Evolutionary conservation across 2,888 invertebrate species (phyloP), one percentile per base, ranked within the genome.

Genomic region (Pyrocoelia pectoralis): DNA sequence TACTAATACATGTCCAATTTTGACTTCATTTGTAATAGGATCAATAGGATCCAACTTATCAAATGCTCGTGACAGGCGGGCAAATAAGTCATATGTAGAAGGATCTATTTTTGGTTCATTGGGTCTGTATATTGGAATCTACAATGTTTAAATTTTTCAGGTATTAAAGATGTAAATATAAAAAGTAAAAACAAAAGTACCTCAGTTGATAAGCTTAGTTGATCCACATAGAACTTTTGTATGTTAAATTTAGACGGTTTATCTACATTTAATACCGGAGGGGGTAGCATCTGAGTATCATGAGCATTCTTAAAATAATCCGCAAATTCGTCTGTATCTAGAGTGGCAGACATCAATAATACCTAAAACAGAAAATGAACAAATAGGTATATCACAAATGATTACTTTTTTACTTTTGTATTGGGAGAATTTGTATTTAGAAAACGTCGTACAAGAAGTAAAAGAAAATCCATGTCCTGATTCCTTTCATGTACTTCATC

Each of bases 401-500:
- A 40, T 56, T 49, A 43, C 13, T 38, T 17, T 28, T 66, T 70
- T 74, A 86, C 84, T 81, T 90, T 92, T 0, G 89, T 88, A 61
- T 84, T 80, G 0, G 83, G 81, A 0, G 90, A 89, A 76, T 88
- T 89, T 0, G 88, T 87, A 63, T 87, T 82, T 19, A 95, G 81
- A 48, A 96, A 84, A 72, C 91, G 92, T 66, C 92, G 88, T 0
- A 97, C 89, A 8, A 98, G 83, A 9, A 97, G 83, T 15, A 98
- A 79, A 1, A 94, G 82, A 77, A 98, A 95, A 77, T 98, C 98
- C 86, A 95, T 93, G 18, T 97, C 93, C 76, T 94, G 90, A 71
- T 93, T 93, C 38, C 98, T 85, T 80, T 98, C 98, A 74, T 98
- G 96, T 0, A 97, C 93, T 83, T 98, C 97, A 77, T 97, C 97